Evolutionary conservation across 2,797 vertebrate species (phyloP), one percentile per base, ranked within the genome.

Genomic region (Sylvilagus floridanus): DNA sequence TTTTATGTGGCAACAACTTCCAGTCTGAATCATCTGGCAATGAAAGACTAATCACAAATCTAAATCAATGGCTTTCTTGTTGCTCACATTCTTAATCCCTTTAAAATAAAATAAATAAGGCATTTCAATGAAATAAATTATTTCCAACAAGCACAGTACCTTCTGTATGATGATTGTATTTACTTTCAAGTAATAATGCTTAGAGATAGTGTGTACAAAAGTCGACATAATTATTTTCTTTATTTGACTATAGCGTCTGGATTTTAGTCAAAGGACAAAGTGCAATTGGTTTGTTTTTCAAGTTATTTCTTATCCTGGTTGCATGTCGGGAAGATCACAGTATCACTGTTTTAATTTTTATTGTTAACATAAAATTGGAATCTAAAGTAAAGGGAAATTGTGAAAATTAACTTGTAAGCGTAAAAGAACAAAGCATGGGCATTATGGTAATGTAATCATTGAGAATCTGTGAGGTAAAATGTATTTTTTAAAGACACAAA

Each of bases 401-500:
- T 88, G 68, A 97, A 98, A 97, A 98, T 95, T 77, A 97, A 97
- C 97, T 96, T 96, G 95, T 96, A 95, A 94, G 88, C 91, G 81
- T 94, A 88, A 96, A 95, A 98, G 95, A 97, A 98, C 97, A 98
- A 98, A 98, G 93, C 95, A 90, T 54, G 96, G 92, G 87, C 66
- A 83, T 98, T 98, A 96, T 97, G 96, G 93, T 97, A 98, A 97
- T 97, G 97, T 96, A 86, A 0, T 97, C 97, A 97, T 97, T 97
- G 97, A 97, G 94, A 95, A 98, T 97, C 97, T 97, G 89, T 89
- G 92, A 98, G 97, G 93, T 93, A 90, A 98, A 98, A 98, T 97
- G 94, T 87, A 97, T 98, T 98, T 57, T 97, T 98, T 98, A 97
- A 98, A 97, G 97, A 96, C 65, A 95, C 75, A 96, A 98, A 98